Conservation (phyloP, 2,888 invertebrate genomes). For the Chalcosyrphus nemorum region DNA sequence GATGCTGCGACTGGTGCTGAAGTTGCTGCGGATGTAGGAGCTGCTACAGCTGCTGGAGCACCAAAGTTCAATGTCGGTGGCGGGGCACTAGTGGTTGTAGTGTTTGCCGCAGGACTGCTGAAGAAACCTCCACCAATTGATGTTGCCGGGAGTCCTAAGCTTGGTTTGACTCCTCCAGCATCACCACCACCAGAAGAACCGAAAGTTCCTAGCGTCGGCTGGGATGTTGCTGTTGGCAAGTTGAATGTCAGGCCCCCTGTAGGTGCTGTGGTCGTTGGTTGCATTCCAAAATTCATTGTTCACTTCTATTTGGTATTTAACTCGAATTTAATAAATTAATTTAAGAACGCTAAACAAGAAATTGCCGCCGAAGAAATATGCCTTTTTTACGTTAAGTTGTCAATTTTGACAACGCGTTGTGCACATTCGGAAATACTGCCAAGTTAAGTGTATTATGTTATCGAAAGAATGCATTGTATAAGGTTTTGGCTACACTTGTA, state of each 20-base stretch:
- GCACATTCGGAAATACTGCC: slow-evolving; percentile 4
- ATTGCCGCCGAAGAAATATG: not conserved
- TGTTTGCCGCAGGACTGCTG: slow-evolving; percentile 51
- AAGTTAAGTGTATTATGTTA: not conserved
- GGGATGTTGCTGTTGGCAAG: slow-evolving; percentile 31
- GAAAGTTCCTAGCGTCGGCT: slow-evolving; percentile 60
- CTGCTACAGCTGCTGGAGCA: slow-evolving; percentile 10
- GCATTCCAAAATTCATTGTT: slow-evolving; percentile 74
- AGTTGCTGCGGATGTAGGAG: slow-evolving; percentile 20
- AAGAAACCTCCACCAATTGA: slow-evolving; percentile 65
- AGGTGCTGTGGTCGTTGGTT: slow-evolving; percentile 76
- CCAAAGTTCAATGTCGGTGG: slow-evolving; percentile 64
- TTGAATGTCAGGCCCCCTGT: slow-evolving; percentile 32
- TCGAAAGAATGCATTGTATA: too few relatives aligned
- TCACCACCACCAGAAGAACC: slow-evolving; percentile 77
- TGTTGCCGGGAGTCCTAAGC: slow-evolving; percentile 41
- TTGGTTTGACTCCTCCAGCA: slow-evolving; percentile 74
- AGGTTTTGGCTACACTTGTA: too few relatives aligned
- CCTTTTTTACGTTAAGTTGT: not conserved
- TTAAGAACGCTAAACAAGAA: not conserved
- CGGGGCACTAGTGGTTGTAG: slow-evolving; percentile 61
- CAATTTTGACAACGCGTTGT: slow-evolving; percentile 13
- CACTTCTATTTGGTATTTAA: not conserved
- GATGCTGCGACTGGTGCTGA: slow-evolving; percentile 41
- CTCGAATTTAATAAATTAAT: not conserved